Conservation (phyloP, 2,113 vertebrate species). For the Aptenodytes forsteri region DNA sequence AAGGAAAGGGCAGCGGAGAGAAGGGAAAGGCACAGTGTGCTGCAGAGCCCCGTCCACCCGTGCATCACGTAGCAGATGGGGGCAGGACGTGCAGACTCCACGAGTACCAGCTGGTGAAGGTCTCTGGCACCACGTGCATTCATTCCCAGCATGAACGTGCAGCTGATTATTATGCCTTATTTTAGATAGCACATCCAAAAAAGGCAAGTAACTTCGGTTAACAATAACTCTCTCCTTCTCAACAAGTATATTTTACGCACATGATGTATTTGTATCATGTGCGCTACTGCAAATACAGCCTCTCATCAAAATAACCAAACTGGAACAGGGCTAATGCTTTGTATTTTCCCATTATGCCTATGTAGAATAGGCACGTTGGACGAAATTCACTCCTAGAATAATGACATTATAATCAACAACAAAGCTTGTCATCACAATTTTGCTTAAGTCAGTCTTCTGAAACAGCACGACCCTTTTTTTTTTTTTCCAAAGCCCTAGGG, state of each 20-base stretch:
- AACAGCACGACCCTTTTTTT: background rate
- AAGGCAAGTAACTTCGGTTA: background rate
- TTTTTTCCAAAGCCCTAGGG: background rate
- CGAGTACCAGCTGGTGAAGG: accelerated
- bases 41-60: background rate
- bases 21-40: no score
- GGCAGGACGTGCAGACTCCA: background rate
- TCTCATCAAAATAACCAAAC: background rate
- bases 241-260: accelerated
- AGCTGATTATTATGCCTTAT: background rate
- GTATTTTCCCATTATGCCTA: background rate
- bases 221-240: background rate
- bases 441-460: background rate
- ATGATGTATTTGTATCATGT: no score
- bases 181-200: background rate
- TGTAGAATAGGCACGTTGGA: background rate
- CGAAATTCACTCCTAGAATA: background rate
- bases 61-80: accelerated
- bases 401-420: background rate
- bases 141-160: background rate
- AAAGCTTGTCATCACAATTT: background rate
- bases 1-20: background rate
- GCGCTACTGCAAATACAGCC: background rate
- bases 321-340: background rate
- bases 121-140: background rate